Conservation (phyloP, 2,797 vertebrate species). For the Meda fulgida region DNA sequence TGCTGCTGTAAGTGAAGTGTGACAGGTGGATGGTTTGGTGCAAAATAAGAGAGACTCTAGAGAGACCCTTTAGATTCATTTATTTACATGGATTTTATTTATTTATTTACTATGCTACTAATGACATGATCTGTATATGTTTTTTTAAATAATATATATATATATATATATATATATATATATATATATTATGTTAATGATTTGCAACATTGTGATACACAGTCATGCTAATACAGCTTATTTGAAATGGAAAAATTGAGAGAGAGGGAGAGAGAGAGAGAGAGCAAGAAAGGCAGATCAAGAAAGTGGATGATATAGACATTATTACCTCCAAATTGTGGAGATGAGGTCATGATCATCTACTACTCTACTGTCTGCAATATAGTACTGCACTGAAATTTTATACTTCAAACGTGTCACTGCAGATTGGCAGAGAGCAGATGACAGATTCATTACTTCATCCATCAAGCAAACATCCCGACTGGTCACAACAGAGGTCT, state of each 20-base stretch:
- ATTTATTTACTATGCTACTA: too few relatives aligned
- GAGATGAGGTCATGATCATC: neutral
- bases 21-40: neutral
- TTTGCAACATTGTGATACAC: too few relatives aligned
- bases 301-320: neutral
- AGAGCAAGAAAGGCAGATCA: neutral
- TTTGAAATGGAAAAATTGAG: too few relatives aligned
- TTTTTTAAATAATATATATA: too few relatives aligned
- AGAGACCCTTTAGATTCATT: too few relatives aligned
- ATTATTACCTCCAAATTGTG: neutral
- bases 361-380: neutral
- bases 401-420: neutral
- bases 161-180: too few relatives aligned
- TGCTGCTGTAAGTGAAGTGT: slow-evolving; percentile 12
- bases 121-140: too few relatives aligned
- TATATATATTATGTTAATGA: too few relatives aligned
- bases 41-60: neutral
- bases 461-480: neutral
- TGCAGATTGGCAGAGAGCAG: neutral
- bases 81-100: too few relatives aligned
- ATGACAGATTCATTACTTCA: neutral
- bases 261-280: too few relatives aligned
- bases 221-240: too few relatives aligned
- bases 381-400: neutral
- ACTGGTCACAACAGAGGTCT: neutral